These are phyloP conservation scores for Dendrocincla tyrannina DNA, from an alignment of 2,797 vertebrate genomes.

Conservation along the genomic window DNA sequence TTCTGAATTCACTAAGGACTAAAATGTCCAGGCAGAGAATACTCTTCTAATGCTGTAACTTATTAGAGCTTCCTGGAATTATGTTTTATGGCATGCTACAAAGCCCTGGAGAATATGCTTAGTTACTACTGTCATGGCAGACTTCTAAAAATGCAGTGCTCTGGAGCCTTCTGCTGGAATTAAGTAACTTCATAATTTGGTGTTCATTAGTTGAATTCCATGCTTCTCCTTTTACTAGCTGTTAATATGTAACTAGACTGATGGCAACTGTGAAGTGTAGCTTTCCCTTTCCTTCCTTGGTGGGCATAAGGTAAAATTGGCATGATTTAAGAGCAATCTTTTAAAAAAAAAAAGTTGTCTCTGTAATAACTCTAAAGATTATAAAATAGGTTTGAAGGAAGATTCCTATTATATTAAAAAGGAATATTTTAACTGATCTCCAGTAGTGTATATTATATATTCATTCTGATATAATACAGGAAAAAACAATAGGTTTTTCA, in stretches of 20 bases:
- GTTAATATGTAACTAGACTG: background rate
- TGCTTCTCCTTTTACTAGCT: constrained; percentile 31
- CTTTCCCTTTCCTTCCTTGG: background rate
- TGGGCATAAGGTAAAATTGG: background rate
- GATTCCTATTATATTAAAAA: background rate
- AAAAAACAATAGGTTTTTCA: background rate
- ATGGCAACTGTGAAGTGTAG: constrained; percentile 5
- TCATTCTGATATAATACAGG: background rate
- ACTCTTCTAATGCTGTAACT: constrained; percentile 19
- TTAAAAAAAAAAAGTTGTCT: accelerated
- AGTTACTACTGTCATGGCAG: constrained; percentile 39
- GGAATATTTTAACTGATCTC: background rate
- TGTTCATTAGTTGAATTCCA: constrained; percentile 44
- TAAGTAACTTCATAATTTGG: constrained; percentile 27
- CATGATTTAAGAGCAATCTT: background rate
- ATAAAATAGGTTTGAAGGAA: background rate
- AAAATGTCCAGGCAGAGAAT: background rate
- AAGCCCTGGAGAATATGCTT: constrained; percentile 33
- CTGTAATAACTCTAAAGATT: background rate
- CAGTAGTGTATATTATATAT: background rate
- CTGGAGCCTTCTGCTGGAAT: constrained; percentile 42
- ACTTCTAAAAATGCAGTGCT: constrained; percentile 45
- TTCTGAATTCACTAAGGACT: background rate
- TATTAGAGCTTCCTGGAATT: constrained; percentile 41
- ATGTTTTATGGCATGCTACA: constrained; percentile 16